Evolutionary conservation across 2,888 invertebrate genomes (phyloP).

Genomic region (Eugnorisma glareosa): DNA sequence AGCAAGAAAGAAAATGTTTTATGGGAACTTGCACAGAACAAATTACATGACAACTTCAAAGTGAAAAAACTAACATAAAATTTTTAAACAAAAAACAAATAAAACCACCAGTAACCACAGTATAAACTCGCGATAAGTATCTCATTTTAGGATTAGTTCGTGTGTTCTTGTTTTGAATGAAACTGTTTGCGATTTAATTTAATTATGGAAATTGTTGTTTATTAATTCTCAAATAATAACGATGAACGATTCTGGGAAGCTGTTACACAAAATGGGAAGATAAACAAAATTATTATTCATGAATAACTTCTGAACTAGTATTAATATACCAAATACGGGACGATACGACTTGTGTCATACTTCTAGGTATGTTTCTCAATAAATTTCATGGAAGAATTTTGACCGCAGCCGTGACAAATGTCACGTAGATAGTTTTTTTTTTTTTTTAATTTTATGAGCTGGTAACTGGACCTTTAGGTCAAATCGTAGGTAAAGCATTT

Average conservation of each 20-base stretch:
- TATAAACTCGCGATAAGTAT: background rate
- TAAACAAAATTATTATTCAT: background rate
- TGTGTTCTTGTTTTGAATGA: background rate
- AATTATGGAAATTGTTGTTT: background rate
- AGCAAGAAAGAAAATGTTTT: background rate
- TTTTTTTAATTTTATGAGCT: too few species aligned
- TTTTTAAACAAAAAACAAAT: background rate
- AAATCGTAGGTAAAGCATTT: too few species aligned
- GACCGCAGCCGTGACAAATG: background rate
- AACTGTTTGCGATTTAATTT: background rate
- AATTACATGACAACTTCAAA: background rate
- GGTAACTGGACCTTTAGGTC: too few species aligned
- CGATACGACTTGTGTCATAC: background rate
- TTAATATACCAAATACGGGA: background rate
- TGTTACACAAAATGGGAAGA: background rate
- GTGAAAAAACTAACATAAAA: background rate
- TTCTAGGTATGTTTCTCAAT: background rate
- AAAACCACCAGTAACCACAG: background rate
- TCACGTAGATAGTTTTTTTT: constrained; percentile 36
- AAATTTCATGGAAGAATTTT: constrained; percentile 11
- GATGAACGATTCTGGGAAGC: background rate
- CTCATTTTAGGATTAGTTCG: background rate
- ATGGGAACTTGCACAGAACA: background rate
- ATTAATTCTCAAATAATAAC: background rate
- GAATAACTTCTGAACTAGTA: background rate